These are phyloP conservation scores for Potamilus streckersoni DNA, from an alignment of 1,140 invertebrate genomes.

Conservation along the genomic window DNA sequence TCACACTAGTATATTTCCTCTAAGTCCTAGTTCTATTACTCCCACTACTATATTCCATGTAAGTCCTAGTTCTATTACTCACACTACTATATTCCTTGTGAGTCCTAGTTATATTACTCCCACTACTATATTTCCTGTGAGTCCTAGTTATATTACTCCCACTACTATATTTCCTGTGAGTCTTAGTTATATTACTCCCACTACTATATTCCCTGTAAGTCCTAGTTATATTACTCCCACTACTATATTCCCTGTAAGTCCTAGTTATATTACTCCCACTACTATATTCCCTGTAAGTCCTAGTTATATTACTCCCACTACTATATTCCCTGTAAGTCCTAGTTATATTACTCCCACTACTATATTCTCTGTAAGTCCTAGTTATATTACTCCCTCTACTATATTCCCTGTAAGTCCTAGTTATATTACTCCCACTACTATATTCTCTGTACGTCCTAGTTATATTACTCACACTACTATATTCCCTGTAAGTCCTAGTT, in stretches of 20 bases:
- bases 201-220: background rate
- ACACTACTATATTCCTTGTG: background rate
- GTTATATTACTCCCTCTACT: background rate
- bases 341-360: background rate
- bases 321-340: background rate
- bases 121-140: background rate
- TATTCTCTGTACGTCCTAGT: no score
- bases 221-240: background rate
- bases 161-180: background rate
- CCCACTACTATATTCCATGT: background rate
- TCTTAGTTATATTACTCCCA: background rate
- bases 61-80: background rate
- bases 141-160: background rate
- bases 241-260: background rate
- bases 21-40: background rate
- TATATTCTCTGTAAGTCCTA: no score
- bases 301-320: background rate
- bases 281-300: background rate
- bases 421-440: no score
- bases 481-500: no score
- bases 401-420: no score
- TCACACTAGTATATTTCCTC: background rate
- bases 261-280: background rate
- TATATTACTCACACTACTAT: no score
- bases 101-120: background rate